phyloP scores from a whole-genome alignment of 2,888 invertebrate species.

The Callosobruchus maculatus region DNA sequence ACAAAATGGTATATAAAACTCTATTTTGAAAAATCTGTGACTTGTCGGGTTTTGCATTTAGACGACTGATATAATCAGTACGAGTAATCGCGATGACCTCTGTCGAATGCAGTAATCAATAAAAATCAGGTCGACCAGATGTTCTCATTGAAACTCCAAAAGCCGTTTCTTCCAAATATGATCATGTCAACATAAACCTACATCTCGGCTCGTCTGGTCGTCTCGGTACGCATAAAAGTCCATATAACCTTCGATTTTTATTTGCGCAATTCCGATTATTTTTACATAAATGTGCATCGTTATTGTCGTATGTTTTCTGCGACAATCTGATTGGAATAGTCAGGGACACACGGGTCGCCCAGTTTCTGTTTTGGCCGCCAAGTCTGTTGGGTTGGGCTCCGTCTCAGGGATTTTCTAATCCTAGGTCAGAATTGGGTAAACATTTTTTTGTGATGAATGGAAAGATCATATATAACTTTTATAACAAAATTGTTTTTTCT shows the following conservation, averaged over 20 bases:
- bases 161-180: not conserved
- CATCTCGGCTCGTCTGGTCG: not conserved
- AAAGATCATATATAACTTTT: too few relatives aligned
- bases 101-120: not conserved
- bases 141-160: not conserved
- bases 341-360: not conserved
- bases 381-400: too few relatives aligned
- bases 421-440: too few relatives aligned
- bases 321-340: not conserved
- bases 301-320: not conserved
- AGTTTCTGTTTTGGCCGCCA: not conserved
- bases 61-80: too few relatives aligned
- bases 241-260: not conserved
- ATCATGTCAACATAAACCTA: not conserved
- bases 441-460: too few relatives aligned
- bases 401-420: too few relatives aligned
- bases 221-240: not conserved
- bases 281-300: not conserved
- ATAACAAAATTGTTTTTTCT: too few relatives aligned
- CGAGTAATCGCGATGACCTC: not conserved
- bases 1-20: too few relatives aligned
- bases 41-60: too few relatives aligned
- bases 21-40: too few relatives aligned
- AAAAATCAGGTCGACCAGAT: not conserved
- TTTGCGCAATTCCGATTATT: not conserved